Evolutionary conservation across 2,797 vertebrate species (phyloP), one percentile per base, ranked within the genome.

Genomic region (Arctocebus calabarensis): DNA sequence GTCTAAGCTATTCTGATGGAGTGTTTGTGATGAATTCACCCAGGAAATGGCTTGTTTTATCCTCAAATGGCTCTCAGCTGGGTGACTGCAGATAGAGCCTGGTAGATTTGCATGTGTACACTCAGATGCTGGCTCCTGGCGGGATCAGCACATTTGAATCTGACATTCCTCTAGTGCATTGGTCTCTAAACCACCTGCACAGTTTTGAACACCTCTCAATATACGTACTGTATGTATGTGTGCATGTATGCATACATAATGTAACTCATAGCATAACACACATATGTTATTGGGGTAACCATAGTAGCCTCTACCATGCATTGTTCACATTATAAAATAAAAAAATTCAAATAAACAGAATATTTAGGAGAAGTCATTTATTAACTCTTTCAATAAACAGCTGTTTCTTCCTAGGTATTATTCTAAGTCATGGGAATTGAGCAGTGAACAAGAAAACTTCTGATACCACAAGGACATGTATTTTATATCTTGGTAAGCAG

Each of bases 1-100:
- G 88, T 91, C 85, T 85, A 88, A 32, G 92, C 93, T 96, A 96
- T 97, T 96, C 96, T 96, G 88, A 92, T 96, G 73, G 82, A 75
- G 84, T 83, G 70, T 62, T 94, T 88, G 94, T 92, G 77, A 96
- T 4, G 43, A 83, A 93, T 96, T 95, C 95, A 96, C 48, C 70
- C 96, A 97, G 96, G 74, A 37, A 95, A 88, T 97, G 86, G 92
- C 61, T 66, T 5, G 0, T 62, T 74, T 94, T 74, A 64, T 88
- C 94, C 82, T 7, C 32, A 93, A 40, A 89, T 94, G 95, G 82
- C 86, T 95, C 84, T 97, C 93, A 92, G 92, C 96, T 95, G 96
- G 88, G 88, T 70, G 84, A 83, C 71, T 87, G 64, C 88, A 87
- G 83, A 89, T 92, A 71, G 88, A 75, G 48, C 34, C 82, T 43